Evolutionary conservation across 2,113 vertebrate genomes (phyloP).

Genomic region (Genyomyrus donnyi): DNA sequence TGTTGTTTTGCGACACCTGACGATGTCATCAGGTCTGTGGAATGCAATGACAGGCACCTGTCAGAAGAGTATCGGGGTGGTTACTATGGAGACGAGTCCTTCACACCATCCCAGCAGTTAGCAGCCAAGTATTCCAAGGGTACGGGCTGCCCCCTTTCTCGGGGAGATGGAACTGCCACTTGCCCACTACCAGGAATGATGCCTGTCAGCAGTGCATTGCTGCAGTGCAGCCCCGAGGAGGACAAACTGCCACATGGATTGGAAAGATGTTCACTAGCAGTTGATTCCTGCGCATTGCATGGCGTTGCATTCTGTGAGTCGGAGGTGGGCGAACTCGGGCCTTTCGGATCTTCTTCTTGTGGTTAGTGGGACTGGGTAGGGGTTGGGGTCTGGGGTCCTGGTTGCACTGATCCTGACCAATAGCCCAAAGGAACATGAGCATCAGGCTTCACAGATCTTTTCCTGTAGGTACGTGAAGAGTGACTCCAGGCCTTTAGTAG

Average conservation of each 20-base stretch:
- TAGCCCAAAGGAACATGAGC: background rate
- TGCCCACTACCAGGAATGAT: background rate
- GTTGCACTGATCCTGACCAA: background rate
- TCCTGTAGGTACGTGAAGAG: constrained; percentile 90
- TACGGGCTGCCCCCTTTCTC: background rate
- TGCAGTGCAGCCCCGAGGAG: background rate
- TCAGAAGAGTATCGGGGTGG: background rate
- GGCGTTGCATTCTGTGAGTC: background rate
- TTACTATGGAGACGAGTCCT: background rate
- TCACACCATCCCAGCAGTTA: background rate
- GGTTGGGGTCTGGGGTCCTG: background rate
- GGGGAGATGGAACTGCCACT: background rate
- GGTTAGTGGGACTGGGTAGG: background rate
- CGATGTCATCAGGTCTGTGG: constrained; percentile 2
- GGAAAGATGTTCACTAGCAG: background rate
- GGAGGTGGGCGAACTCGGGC: background rate
- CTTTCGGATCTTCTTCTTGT: background rate
- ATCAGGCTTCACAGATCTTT: constrained; percentile 84
- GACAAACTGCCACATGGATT: background rate
- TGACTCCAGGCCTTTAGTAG: constrained; percentile 91
- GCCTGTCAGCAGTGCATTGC: background rate
- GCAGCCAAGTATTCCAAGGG: background rate
- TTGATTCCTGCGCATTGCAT: background rate
- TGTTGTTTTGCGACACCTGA: background rate
- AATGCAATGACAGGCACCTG: constrained; percentile 1